These are phyloP conservation scores for Protobothrops mucrosquamatus DNA, from an alignment of 2,113 vertebrate species.

Conservation along the genomic window DNA sequence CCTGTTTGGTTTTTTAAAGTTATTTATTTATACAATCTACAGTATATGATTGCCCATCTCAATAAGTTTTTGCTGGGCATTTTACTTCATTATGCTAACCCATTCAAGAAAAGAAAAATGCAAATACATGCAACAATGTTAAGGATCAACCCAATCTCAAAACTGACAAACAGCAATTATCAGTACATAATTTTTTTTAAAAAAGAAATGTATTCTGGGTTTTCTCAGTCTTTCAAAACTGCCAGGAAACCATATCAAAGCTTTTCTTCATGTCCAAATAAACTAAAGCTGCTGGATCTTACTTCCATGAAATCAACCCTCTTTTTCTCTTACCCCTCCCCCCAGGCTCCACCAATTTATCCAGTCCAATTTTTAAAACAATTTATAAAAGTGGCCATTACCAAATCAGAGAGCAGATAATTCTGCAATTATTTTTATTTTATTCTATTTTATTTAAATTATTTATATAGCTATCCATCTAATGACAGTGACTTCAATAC, in stretches of 20 bases:
- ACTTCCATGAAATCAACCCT: not conserved
- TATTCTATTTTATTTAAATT: not conserved
- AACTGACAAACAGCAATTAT: not conserved
- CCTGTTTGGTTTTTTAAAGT: not conserved
- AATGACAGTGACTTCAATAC: not conserved
- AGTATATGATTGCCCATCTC: not conserved
- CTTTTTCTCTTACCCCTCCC: not conserved
- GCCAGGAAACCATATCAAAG: not conserved
- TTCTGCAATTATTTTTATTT: not conserved
- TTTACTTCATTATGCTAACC: not conserved
- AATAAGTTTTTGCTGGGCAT: not conserved
- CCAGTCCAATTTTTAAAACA: not conserved
- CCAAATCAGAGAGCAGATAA: not conserved
- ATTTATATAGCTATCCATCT: not conserved
- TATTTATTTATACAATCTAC: not conserved
- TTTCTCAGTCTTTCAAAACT: not conserved
- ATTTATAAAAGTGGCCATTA: not conserved
- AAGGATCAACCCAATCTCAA: not conserved
- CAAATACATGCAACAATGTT: not conserved
- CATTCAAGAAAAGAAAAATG: not conserved
- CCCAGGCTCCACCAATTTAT: not conserved
- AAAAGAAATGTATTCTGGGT: not conserved
- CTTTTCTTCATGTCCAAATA: not conserved
- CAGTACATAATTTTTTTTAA: not conserved
- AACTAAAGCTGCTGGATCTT: not conserved